Base-by-base conservation (phyloP, 2,888 invertebrate species). In the Chalcosyrphus nemorum region DNA sequence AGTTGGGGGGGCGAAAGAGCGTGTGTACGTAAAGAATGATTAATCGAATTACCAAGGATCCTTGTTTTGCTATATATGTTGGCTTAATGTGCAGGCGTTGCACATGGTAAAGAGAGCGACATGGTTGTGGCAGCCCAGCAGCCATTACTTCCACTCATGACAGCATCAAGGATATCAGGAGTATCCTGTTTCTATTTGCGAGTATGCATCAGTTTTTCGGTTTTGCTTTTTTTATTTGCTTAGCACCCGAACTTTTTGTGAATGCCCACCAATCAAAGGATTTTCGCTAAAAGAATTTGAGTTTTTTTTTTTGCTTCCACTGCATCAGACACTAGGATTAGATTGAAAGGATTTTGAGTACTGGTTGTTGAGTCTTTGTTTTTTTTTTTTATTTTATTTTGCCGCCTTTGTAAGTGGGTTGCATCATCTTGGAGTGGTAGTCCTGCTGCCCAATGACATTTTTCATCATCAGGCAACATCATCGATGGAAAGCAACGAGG, bases 221-320 rank as follows among this genome's bases (percentile, higher is more conserved):
- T 41, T 21, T 59, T 59, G 63, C 59, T 61, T 65, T 38, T 68
- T 68, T 77, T 72, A 66, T 80, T 74, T 74, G 35, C 15, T 29
- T 52, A 59, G 63, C 57, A 41, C 74, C 74, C 38, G 6, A n/a
- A 7, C 57, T 54, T 59, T 70, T 43, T 52, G 63, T 41, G 52
- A 84, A 74, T 74, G 84, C 84, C 84, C 80, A 84, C 84, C 84
- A 84, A 84, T 84, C 84, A 84, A 84, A 80, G 84, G 84, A 84
- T 80, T 84, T 84, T 70, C 76, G 47, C 19, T 54, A 50, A 57
- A 27, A 35, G 29, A 43, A 29, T 1, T n/a, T n/a, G n/a, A n/a
- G n/a, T n/a, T n/a, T 24, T 56, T 56, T 32, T 65, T 38, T 54
- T 71, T 68, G 52, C 35, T 80, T 80, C 74, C 70, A 80, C 74